Evolutionary conservation across 1,140 invertebrate genomes (phyloP).

Genomic region (Drosophila nikananu): DNA sequence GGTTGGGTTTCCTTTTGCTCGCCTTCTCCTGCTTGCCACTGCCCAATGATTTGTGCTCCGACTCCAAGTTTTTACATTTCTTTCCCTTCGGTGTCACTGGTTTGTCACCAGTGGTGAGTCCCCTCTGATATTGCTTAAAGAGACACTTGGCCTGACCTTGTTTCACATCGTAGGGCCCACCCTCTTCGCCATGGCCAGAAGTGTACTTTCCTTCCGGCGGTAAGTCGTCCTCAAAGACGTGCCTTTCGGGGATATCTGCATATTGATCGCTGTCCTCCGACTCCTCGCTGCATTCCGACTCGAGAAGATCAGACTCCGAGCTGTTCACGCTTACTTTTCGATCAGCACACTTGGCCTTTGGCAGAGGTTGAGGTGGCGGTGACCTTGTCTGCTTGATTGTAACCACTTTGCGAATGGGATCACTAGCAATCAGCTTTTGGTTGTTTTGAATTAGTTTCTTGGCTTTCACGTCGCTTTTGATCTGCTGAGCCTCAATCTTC

Average conservation of each 20-base stretch:
- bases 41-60: too few species aligned
- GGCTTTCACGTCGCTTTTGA: background rate
- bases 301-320: constrained; percentile 20
- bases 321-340: background rate
- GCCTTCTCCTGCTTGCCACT: background rate
- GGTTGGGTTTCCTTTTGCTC: background rate
- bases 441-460: constrained; percentile 19
- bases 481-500: background rate
- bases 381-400: background rate
- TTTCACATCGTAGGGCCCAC: constrained; percentile 24
- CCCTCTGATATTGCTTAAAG: background rate
- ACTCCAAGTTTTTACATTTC: background rate
- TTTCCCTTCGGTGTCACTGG: background rate
- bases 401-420: background rate
- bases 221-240: constrained; percentile 55
- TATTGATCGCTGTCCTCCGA: constrained; percentile 46
- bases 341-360: background rate
- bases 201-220: constrained; percentile 45
- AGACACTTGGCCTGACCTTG: constrained; percentile 11
- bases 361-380: background rate
- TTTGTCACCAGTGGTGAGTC: too few species aligned
- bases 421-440: constrained; percentile 12
- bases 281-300: constrained; percentile 13
- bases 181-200: constrained; percentile 54
- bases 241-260: constrained; percentile 63